Base-by-base conservation (phyloP, 35 echinoderm and acorn worm genomes). In the Acanthaster planci region DNA sequence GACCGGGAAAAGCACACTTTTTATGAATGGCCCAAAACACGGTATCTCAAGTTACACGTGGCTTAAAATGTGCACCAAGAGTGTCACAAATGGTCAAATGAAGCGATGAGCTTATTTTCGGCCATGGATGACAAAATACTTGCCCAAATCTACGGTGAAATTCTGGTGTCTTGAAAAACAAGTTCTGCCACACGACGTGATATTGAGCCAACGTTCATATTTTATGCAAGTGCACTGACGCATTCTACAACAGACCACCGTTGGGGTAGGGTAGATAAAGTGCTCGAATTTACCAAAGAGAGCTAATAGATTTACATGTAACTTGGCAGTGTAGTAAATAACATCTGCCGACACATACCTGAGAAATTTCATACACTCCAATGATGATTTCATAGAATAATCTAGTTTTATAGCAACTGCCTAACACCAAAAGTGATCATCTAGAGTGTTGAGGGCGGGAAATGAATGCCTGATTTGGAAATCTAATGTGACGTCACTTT, bases 21-120 rank as follows among this genome's bases (percentile, higher is more conserved):
- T 83, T 83, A 60, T 83, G 81, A 83, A 83, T 83, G 81, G 23
- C 53, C 56, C 52, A 83, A 83, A 83, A 57, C 56, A 83, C 52
- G 38, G 8, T 58, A 83, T 58, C 81, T 37, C 52, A 59, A 59
- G 51, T 58, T 40, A 83, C 38, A 83, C 30, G 59, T 9, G 56
- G 12, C 53, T 18, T 36, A 83, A 34, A 83, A 57, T 57, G 56
- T 1, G 3, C 54, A 38, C 52, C 53, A 36, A 8, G 3, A 12
- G 56, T 37, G 53, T 57, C 32, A 58, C 52, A 37, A 29, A 83
- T 22, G 38, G 56, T 7, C 18, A 83, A 83, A 17, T 58, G 30
- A 35, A 83, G 4, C 0, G 8, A 34, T 38, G 19, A 56, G 16
- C 38, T 32, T 56, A 38, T 58, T 30, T 37, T 83, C 14, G 9